A percentile compares a stretch with the other conserved stretches of the same genome.
phyloP scores from a whole-genome alignment of 2,797 vertebrate genomes.

The Gobionotothen gibberifrons region DNA sequence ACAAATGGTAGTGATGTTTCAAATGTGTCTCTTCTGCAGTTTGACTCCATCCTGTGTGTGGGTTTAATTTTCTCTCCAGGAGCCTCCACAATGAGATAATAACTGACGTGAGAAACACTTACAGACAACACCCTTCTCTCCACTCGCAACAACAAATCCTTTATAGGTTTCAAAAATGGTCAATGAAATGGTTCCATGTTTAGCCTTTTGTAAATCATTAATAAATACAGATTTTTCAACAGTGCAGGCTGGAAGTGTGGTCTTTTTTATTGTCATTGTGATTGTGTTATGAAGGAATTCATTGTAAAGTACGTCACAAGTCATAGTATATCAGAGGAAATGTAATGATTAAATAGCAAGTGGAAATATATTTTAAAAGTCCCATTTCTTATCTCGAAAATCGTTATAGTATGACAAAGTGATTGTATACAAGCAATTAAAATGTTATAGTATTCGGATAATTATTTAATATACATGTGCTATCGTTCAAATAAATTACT shows the following conservation, averaged over 20 bases:
- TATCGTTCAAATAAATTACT: no score
- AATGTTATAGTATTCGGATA: no score
- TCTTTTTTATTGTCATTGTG: constrained; percentile 23
- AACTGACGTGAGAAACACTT: constrained; percentile 49
- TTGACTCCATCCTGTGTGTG: constrained; percentile 76
- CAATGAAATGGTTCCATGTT: constrained; percentile 75
- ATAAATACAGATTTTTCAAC: constrained; percentile 89
- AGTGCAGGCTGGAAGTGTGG: constrained; percentile 53
- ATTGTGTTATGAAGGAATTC: background rate
- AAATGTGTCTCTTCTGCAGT: constrained; percentile 57
- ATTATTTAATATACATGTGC: no score
- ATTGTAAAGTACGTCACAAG: no score
- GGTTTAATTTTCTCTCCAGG: constrained; percentile 61
- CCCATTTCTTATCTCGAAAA: no score
- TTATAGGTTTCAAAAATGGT: constrained; percentile 72
- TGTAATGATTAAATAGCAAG: no score
- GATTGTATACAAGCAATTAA: no score
- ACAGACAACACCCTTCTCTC: constrained; percentile 23
- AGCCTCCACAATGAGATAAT: constrained; percentile 48
- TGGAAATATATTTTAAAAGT: no score
- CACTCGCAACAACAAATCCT: constrained; percentile 37
- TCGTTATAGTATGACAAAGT: no score
- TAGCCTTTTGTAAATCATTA: constrained; percentile 90
- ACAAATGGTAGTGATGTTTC: constrained; percentile 26
- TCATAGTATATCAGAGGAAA: no score